Conservation (phyloP, 2,888 invertebrate genomes). For the Poecilobothrus nobilitatus region DNA sequence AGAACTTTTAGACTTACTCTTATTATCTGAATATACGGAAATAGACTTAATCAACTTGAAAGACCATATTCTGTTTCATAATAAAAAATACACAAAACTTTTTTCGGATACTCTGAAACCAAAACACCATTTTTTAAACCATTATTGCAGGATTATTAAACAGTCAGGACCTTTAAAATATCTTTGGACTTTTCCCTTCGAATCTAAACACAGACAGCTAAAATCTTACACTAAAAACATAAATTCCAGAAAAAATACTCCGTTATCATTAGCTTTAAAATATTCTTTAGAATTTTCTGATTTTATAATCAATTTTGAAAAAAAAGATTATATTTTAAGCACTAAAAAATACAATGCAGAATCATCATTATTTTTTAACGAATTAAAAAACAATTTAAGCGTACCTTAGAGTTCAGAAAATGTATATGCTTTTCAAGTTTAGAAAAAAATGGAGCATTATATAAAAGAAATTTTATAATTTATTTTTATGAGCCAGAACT, state of each 20-base stretch:
- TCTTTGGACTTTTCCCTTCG: slow-evolving; percentile 13
- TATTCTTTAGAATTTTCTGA: neutral
- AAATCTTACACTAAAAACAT: neutral
- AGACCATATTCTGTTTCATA: slow-evolving; percentile 8
- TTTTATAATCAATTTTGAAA: neutral
- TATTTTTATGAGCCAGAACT: too few relatives aligned
- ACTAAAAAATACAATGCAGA: too few relatives aligned
- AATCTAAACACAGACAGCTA: slow-evolving; percentile 10
- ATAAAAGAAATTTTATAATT: too few relatives aligned
- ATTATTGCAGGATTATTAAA: slow-evolving; percentile 13
- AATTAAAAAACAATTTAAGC: too few relatives aligned
- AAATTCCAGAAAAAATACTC: neutral
- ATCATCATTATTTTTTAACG: too few relatives aligned
- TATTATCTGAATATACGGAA: neutral
- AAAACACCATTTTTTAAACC: slow-evolving; percentile 11
- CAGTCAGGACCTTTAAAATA: slow-evolving; percentile 9
- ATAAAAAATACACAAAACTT: slow-evolving; percentile 5
- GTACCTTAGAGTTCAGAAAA: too few relatives aligned
- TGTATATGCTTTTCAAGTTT: neutral
- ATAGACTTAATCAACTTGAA: too few relatives aligned
- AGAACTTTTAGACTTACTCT: slow-evolving; percentile 15
- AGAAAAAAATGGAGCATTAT: neutral
- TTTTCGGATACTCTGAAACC: slow-evolving; percentile 13
- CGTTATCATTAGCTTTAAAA: neutral
- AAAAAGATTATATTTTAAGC: neutral